Base-by-base conservation (phyloP, 1,140 invertebrate species). In the Aphelinus atriplicis region DNA sequence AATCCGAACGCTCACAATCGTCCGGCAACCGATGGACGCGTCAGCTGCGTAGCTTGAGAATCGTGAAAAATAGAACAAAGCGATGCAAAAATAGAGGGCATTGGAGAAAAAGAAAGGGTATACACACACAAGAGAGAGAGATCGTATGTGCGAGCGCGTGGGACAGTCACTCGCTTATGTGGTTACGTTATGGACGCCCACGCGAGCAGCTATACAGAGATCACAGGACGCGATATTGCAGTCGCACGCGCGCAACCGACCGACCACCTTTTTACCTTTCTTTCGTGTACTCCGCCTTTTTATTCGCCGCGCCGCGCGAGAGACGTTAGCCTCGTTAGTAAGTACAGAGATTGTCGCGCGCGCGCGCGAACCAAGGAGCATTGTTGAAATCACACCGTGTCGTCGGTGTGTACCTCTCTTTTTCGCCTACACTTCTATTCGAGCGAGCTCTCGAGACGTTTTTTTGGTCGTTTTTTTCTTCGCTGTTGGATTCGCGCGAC, bases 111-210 rank as follows among this genome's bases (percentile, higher is more conserved):
- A 6, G 48, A 58, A 58, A 26, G 26, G 26, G 26, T 26, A 26
- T 26, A 26, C 26, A 26, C 26, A 26, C 26, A 26, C 26, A 0
- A 55, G 53, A 68, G 48, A 57, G 55, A 42, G 55, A 58, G 26
- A 57, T 56, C 43, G 53, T 5, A 7, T 1, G 43, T 5, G 26
- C 9, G 6, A 3, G 2, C 46, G 62, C 62, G 71, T 51, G 55
- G 61, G 60, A 71, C 53, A 48, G 2, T 58, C 10, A 3, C 58
- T 43, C 58, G 7, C 26, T 26, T 55, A 65, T 51, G 26, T 46
- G 58, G 55, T 72, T 72, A 58, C 62, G 63, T 72, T 72, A 72
- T 72, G 47, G 55, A 66, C 71, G 71, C 71, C 71, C 45, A 72
- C 71, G 46, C 56, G 26, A 3, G 10, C 56, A 57, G 10, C 70